These are phyloP conservation scores for Tetramorium alpestre DNA, from an alignment of 1,140 invertebrate genomes.

Conservation along the genomic window DNA sequence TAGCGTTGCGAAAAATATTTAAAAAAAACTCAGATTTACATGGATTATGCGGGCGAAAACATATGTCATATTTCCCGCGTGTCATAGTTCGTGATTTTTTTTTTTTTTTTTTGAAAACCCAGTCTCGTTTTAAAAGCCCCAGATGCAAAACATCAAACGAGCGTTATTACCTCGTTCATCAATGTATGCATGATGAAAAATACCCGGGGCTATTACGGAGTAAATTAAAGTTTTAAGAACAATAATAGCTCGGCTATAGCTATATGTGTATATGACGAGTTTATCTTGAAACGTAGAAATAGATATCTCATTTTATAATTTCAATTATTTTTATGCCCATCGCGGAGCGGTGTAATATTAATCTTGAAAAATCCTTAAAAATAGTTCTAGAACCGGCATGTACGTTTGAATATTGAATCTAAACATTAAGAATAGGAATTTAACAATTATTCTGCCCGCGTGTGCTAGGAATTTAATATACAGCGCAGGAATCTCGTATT, in stretches of 20 bases:
- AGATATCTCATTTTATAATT: neutral
- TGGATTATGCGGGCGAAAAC: conserved; percentile 35
- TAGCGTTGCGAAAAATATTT: neutral
- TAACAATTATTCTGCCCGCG: conserved; percentile 16
- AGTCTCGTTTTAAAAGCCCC: conserved; percentile 23
- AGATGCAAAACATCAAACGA: conserved; percentile 37
- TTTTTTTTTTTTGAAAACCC: neutral
- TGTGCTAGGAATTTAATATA: conserved; percentile 50
- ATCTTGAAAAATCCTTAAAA: neutral
- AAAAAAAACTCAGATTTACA: conserved; percentile 27
- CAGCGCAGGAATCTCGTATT: conserved; percentile 24
- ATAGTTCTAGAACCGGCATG: neutral
- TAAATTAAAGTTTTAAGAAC: conserved; percentile 50
- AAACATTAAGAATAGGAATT: conserved; percentile 13
- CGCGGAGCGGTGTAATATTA: neutral
- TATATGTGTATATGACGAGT: neutral
- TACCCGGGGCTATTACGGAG: conserved; percentile 7
- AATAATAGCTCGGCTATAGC: neutral
- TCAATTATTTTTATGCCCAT: neutral
- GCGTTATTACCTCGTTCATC: conserved; percentile 21
- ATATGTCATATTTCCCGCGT: neutral
- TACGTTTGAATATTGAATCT: neutral
- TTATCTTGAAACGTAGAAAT: neutral
- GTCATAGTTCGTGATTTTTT: neutral
- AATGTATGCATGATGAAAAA: conserved; percentile 38